Percentiles rank a stretch among this genome's conserved stretches.
Conservation (phyloP, 2,113 vertebrate genomes). For the Colistium nudipinnis region DNA sequence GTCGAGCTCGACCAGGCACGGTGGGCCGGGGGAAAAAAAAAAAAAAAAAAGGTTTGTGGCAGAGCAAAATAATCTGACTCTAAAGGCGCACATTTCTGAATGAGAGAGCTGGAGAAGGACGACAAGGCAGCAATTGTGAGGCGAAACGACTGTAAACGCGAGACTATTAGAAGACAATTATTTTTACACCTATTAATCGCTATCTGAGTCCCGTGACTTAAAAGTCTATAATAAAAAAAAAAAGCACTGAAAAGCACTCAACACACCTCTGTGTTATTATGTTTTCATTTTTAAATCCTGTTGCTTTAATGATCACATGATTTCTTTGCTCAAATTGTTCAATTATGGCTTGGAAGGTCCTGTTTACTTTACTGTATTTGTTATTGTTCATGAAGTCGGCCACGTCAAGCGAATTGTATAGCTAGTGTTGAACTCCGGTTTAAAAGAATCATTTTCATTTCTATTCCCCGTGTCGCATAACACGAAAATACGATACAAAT, state of each 20-base stretch:
- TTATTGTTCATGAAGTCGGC: background rate
- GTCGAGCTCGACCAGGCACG: conserved; percentile 25
- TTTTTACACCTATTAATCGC: conserved; percentile 66
- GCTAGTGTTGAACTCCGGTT: background rate
- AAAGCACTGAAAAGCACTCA: conserved; percentile 61
- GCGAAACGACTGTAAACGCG: conserved; percentile 29
- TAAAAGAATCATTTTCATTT: conserved; percentile 11
- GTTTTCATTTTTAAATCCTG: conserved; percentile 1
- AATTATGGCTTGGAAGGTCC: background rate
- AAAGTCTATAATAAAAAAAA: conserved; percentile 28
- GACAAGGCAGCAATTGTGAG: background rate
- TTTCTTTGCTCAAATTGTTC: background rate
- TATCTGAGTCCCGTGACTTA: conserved; percentile 46
- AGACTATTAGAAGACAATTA: conserved; percentile 60
- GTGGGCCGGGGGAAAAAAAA: conserved; percentile 9
- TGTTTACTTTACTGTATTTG: background rate
- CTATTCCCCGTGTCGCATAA: background rate
- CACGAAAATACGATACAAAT: background rate
- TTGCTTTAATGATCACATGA: conserved; percentile 19
- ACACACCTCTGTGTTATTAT: conserved; percentile 30
- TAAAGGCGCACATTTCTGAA: conserved; percentile 19
- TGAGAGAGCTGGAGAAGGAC: background rate
- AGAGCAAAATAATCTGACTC: background rate
- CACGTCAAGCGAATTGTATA: background rate
- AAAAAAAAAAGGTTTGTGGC: background rate